A percentile compares a stretch with the other conserved stretches of the same genome.
phyloP scores from a whole-genome alignment of 2,888 invertebrate genomes.

The Entomobrya proxima region DNA sequence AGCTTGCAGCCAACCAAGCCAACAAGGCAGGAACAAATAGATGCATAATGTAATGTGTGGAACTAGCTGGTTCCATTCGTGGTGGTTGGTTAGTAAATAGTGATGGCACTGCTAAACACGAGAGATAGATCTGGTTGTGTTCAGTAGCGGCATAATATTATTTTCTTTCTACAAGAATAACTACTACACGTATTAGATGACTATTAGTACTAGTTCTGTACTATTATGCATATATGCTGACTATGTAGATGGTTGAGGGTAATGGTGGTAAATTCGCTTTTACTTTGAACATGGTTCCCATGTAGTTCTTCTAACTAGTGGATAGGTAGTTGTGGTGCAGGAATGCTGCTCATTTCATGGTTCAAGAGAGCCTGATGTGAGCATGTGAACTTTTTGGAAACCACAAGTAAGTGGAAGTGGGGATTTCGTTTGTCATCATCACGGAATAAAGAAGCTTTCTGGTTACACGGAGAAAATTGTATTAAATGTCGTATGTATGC shows the following conservation, averaged over 20 bases:
- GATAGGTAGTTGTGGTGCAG: slow-evolving; percentile 17
- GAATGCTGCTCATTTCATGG: slow-evolving; percentile 64
- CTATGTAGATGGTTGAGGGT: background rate
- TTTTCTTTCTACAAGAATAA: background rate
- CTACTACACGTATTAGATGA: background rate
- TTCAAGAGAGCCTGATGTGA: slow-evolving; percentile 62
- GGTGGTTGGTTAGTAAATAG: background rate
- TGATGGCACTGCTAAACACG: background rate
- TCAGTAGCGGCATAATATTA: background rate
- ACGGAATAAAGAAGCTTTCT: background rate
- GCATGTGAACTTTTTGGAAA: slow-evolving; percentile 56
- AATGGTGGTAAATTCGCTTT: background rate
- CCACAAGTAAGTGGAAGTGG: slow-evolving; percentile 64
- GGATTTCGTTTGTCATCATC: slow-evolving; percentile 64
- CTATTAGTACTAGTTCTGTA: background rate
- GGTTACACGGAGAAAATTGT: slow-evolving; percentile 1
- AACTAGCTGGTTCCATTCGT: background rate
- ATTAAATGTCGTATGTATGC: background rate
- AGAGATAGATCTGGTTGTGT: slow-evolving; percentile 2
- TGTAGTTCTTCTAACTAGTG: background rate
- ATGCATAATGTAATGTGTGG: slow-evolving; percentile 8
- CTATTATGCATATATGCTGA: background rate
- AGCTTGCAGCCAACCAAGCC: slow-evolving; percentile 57
- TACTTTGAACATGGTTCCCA: background rate
- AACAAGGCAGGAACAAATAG: slow-evolving; percentile 48